These are phyloP conservation scores for Stenurella melanura DNA, from an alignment of 2,888 invertebrate genomes.

Conservation along the genomic window DNA sequence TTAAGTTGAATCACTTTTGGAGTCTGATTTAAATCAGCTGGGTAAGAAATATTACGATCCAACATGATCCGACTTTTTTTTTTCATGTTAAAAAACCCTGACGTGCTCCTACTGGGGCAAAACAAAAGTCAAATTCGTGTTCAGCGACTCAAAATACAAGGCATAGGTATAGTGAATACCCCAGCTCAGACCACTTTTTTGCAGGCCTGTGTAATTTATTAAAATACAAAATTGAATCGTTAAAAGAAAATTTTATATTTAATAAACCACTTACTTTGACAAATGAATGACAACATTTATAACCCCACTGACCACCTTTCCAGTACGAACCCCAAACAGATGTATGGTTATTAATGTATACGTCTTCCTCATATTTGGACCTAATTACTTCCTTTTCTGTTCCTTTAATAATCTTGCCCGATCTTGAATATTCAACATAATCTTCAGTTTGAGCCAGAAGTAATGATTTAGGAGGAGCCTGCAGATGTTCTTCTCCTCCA, in stretches of 20 bases:
- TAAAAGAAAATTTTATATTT: neutral
- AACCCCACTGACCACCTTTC: constrained; percentile 96
- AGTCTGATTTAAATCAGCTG: too few species aligned
- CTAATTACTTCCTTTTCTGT: constrained; percentile 90
- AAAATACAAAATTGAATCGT: too few species aligned
- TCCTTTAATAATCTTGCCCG: constrained; percentile 91
- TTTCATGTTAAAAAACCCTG: too few species aligned
- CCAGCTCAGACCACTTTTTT: too few species aligned
- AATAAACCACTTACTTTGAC: constrained; percentile 78
- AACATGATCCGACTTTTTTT: too few species aligned
- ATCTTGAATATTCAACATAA: constrained; percentile 95
- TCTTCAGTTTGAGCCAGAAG: constrained; percentile 95
- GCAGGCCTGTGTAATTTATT: too few species aligned
- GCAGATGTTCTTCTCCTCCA: constrained; percentile 94
- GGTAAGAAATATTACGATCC: too few species aligned
- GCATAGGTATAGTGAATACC: too few species aligned
- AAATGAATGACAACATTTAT: constrained; percentile 94
- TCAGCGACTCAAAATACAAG: too few species aligned
- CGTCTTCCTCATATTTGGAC: constrained; percentile 96
- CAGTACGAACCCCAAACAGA: constrained; percentile 98
- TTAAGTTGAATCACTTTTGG: too few species aligned
- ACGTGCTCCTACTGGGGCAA: too few species aligned
- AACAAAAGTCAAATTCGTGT: too few species aligned
- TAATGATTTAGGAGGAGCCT: constrained; percentile 91
- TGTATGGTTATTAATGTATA: constrained; percentile 93